Evolutionary conservation across 2,797 vertebrate species (phyloP).

Genomic region (Phataginus tricuspis): DNA sequence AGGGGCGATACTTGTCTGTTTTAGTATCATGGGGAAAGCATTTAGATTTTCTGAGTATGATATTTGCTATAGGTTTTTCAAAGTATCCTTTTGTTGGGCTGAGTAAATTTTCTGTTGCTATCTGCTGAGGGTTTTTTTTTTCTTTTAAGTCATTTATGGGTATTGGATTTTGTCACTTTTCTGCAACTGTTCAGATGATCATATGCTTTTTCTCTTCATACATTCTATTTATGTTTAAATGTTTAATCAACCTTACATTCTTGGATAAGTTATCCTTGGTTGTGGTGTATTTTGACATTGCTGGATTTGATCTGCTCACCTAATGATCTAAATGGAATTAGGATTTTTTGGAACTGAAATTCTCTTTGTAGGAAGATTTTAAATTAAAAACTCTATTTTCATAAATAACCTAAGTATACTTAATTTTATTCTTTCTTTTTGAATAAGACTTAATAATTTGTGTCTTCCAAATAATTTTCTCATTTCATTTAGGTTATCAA

Average conservation of each 20-base stretch:
- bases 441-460: not conserved
- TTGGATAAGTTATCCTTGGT: not conserved
- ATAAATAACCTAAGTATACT: not conserved
- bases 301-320: not conserved
- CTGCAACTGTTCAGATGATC: not conserved
- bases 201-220: not conserved
- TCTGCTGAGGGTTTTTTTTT: not conserved
- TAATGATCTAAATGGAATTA: not conserved
- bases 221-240: not conserved
- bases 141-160: not conserved
- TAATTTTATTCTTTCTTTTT: not conserved
- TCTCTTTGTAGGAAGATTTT: not conserved
- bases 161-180: not conserved
- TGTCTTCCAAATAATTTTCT: not conserved
- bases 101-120: not conserved
- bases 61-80: not conserved
- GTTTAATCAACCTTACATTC: not conserved
- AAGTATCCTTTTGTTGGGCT: not conserved
- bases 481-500: not conserved
- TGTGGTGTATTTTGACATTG: not conserved
- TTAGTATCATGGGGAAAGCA: not conserved
- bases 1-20: not conserved
- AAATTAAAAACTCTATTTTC: not conserved
- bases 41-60: not conserved
- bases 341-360: not conserved